Conservation (phyloP, 1,140 invertebrate species). For the Trichonephila clavata region DNA sequence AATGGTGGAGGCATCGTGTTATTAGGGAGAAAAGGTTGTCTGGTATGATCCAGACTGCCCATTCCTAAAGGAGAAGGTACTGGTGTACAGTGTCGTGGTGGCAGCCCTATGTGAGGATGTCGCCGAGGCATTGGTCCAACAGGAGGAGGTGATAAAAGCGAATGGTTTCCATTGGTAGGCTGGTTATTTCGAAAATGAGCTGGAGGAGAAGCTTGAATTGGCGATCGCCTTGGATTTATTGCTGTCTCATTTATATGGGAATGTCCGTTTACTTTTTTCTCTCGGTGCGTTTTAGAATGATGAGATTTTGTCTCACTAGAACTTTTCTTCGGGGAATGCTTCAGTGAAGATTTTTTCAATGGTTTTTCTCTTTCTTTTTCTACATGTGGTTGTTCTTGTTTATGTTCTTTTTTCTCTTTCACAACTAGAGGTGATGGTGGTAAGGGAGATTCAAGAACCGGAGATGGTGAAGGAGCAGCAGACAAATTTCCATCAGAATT, state of each 20-base stretch:
- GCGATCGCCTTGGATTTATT: constrained; percentile 32
- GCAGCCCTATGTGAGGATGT: constrained; percentile 15
- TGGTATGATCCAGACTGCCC: not conserved
- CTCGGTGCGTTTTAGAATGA: constrained; percentile 20
- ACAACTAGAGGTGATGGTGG: not conserved
- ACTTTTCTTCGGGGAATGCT: constrained; percentile 58
- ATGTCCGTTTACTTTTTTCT: constrained; percentile 31
- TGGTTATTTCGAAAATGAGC: constrained; percentile 23
- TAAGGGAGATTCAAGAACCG: not conserved
- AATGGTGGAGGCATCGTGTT: constrained; percentile 60
- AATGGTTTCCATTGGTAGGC: constrained; percentile 25
- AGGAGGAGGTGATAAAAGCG: constrained; percentile 61
- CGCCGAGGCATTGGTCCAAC: not conserved
- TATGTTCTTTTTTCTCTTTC: constrained; percentile 66
- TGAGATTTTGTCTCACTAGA: not conserved
- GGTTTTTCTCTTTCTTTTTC: constrained; percentile 39
- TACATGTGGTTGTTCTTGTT: constrained; percentile 1
- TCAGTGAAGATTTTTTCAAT: not conserved
- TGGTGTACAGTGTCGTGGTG: constrained; percentile 41
- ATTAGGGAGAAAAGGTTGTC: constrained; percentile 51
- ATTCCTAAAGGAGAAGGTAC: constrained; percentile 54
- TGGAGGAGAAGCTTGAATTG: constrained; percentile 62
- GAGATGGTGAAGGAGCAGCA: constrained; percentile 34
- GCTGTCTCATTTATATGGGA: not conserved
- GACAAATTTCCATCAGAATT: constrained; percentile 59